Evolutionary conservation across 2,888 invertebrate species (phyloP).

Genomic region (Stegophylla sp.): DNA sequence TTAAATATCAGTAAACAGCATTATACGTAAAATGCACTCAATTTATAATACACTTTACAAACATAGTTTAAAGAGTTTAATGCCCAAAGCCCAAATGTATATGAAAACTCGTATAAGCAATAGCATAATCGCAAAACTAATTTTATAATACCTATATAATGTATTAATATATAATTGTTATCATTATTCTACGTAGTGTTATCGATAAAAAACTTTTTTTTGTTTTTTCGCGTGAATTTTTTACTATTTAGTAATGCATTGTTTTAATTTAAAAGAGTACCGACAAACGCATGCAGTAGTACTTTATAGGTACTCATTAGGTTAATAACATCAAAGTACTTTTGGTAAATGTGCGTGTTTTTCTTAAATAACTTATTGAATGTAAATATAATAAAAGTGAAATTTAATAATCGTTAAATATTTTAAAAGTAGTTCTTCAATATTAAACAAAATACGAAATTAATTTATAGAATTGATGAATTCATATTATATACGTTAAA

Average conservation of each 20-base stretch:
- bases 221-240: background rate
- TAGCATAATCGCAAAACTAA: background rate
- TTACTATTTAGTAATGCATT: background rate
- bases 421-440: no score
- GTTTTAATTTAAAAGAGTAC: slow-evolving; percentile 15
- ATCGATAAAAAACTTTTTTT: background rate
- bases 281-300: background rate
- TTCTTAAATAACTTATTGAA: slow-evolving; percentile 25
- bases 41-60: no score
- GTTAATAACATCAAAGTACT: background rate
- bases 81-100: no score
- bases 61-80: no score
- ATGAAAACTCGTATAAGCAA: background rate
- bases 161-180: no score
- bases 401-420: background rate
- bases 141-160: background rate
- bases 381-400: background rate
- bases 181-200: no score
- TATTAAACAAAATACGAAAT: no score
- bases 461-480: no score
- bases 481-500: no score
- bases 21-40: no score
- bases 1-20: no score
- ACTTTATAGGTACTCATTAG: background rate
- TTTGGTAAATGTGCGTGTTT: background rate